Conservation (phyloP, 2,113 vertebrate genomes). For the Trogon surrucura region DNA sequence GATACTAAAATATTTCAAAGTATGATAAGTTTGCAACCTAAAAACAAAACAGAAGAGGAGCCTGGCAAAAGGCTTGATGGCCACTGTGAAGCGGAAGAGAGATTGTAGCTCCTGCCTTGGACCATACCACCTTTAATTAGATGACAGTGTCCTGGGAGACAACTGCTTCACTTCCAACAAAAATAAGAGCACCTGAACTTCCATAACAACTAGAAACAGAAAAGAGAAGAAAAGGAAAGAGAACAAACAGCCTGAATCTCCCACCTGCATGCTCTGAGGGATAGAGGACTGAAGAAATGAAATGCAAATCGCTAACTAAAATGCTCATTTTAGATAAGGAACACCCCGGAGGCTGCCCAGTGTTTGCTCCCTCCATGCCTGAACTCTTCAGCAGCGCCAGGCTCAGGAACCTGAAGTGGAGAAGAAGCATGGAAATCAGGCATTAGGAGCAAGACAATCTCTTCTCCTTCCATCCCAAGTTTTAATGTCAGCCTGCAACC, state of each 20-base stretch:
- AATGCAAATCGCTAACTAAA: not conserved
- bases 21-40: not conserved
- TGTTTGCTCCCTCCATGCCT: not conserved
- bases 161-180: not conserved
- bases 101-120: not conserved
- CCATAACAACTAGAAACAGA: not conserved
- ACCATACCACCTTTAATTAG: accelerated
- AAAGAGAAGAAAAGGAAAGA: not conserved
- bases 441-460: not conserved
- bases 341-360: not conserved
- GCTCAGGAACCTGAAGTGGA: not conserved
- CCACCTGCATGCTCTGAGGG: not conserved
- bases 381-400: not conserved
- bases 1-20: not conserved
- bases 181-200: not conserved
- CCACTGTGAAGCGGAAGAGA: not conserved
- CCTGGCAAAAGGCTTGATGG: not conserved
- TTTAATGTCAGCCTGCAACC: not conserved
- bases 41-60: not conserved
- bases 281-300: not conserved
- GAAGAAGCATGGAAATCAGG: accelerated
- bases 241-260: not conserved
- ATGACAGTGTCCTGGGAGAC: not conserved
- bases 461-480: not conserved
- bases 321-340: not conserved